Base-by-base conservation (phyloP, 2,113 vertebrate species). In the Pelecanus crispus region DNA sequence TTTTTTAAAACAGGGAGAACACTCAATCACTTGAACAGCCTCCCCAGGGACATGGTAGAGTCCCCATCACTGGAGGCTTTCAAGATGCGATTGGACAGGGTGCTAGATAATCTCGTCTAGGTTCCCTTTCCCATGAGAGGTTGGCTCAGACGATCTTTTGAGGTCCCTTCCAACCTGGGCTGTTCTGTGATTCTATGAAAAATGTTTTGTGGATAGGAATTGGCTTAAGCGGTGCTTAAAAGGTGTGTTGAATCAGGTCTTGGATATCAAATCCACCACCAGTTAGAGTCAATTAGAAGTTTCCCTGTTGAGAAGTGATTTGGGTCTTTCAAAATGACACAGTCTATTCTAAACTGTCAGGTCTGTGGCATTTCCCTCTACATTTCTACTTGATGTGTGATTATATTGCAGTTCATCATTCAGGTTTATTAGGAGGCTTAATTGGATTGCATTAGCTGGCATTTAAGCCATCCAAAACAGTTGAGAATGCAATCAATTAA, bases 371-470 rank as follows among this genome's bases (percentile, higher is more conserved):
- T 81, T 96, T 86, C 47, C 68, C 72, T 90, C 62, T 50, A 21
- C 66, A 55, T 89, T 84, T 81, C 78, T 65, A 40, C 65, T 81
- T 79, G 82, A 66, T 81, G 61, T 78, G 95, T 90, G 95, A 90
- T 92, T 90, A 90, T 56, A 72, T 9, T 89, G 93, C 86, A 92
- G 90, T 67, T 93, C 89, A 86, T 95, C 90, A 80, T 92, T 47
- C 91, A 95, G 90, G 90, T 95, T 97, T 95, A 92, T 97, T 93
- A 89, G 93, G 52, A 93, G 52, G 25, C 74, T 96, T 95, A 96
- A 95, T 82, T 93, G 94, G 90, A 92, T 95, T 67, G 86, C 92
- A 92, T 97, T 94, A 95, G 95, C 90, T 94, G 88, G 72, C 96
- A 91, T 94, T 97, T 94, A 91, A 94, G 68, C 59, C 77, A 82